These are phyloP conservation scores for Alosa sapidissima DNA, from an alignment of 2,797 vertebrate genomes.

Conservation along the genomic window DNA sequence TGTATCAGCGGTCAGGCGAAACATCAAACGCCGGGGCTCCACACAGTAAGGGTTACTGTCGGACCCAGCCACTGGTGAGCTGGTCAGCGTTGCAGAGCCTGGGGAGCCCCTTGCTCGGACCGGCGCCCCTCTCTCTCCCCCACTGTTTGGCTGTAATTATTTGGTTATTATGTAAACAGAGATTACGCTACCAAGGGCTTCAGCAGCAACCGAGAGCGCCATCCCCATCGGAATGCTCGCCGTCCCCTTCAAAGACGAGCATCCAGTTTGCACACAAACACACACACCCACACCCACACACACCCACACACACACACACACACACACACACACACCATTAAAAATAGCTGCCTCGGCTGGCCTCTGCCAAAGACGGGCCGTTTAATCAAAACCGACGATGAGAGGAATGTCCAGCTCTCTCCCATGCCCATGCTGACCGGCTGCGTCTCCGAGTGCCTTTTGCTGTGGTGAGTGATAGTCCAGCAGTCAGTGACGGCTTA, in stretches of 20 bases:
- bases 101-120: not conserved
- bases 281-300: not conserved
- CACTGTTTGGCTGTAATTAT: conserved; percentile 33
- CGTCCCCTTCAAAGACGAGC: conserved; percentile 24
- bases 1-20: not conserved
- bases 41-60: conserved; percentile 10
- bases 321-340: conserved; percentile 25
- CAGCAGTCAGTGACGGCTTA: not conserved
- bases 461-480: not conserved
- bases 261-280: not conserved
- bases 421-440: not conserved
- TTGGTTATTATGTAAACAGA: conserved; percentile 39
- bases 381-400: not conserved
- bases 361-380: not conserved
- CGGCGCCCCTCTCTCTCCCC: not conserved
- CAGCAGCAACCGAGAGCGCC: not conserved
- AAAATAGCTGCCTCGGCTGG: not conserved
- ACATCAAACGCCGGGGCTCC: not conserved
- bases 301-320: conserved; percentile 6
- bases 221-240: conserved; percentile 11
- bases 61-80: not conserved
- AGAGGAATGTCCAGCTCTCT: not conserved
- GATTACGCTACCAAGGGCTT: conserved; percentile 32
- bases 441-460: not conserved
- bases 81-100: not conserved